These are phyloP conservation scores for Drosophila lini DNA, from an alignment of 1,140 invertebrate species.

Conservation along the genomic window DNA sequence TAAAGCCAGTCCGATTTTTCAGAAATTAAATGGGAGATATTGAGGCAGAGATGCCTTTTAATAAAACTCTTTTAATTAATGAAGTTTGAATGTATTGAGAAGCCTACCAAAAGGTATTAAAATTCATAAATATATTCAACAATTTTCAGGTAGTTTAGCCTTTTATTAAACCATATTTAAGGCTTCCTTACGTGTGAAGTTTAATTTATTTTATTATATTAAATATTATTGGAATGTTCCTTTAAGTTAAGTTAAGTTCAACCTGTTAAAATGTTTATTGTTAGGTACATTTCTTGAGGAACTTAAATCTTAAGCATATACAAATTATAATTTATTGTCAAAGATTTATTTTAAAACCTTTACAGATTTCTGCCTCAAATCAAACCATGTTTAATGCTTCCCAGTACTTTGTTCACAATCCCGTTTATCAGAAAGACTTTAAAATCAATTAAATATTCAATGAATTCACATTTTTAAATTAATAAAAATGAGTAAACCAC, in stretches of 20 bases:
- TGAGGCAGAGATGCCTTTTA: neutral
- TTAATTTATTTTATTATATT: neutral
- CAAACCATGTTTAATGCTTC: neutral
- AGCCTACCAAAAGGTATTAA: neutral
- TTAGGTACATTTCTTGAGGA: too few species aligned
- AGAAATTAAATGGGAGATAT: neutral
- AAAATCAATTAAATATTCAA: neutral
- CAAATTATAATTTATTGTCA: too few species aligned
- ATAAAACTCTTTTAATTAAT: neutral
- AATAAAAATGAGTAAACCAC: neutral
- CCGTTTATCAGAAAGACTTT: too few species aligned
- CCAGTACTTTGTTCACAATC: neutral
- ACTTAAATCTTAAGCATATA: too few species aligned
- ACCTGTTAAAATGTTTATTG: too few species aligned
- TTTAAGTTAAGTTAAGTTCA: too few species aligned
- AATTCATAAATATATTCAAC: too few species aligned
- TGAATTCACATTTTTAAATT: neutral
- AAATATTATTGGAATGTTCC: too few species aligned
- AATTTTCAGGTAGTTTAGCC: too few species aligned
- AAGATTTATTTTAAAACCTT: too few species aligned
- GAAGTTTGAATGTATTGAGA: too few species aligned
- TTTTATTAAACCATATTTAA: neutral
- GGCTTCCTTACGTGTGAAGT: neutral
- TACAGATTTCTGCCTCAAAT: too few species aligned
- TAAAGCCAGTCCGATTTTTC: conserved; percentile 3